Conservation (phyloP, 1,140 invertebrate species). For the Atta texana region DNA sequence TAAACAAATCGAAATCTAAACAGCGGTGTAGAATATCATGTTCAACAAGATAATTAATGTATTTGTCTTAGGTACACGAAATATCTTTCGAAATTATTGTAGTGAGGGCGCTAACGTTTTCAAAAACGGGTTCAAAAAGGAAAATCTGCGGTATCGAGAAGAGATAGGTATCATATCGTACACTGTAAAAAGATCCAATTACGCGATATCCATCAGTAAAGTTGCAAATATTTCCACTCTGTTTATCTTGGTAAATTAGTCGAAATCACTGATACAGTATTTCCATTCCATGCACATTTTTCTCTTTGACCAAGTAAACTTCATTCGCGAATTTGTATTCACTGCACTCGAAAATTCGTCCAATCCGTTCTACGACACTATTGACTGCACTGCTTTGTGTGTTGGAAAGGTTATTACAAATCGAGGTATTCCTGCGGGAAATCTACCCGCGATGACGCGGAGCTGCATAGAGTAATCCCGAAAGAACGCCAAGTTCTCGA, state of each 20-base stretch:
- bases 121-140: not conserved
- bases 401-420: constrained; percentile 55
- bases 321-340: not conserved
- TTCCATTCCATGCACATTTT: constrained; percentile 20
- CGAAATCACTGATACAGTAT: not conserved
- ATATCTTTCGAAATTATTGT: constrained; percentile 12
- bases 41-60: not conserved
- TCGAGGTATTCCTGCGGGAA: constrained; percentile 19
- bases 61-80: not conserved
- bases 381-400: constrained; percentile 19
- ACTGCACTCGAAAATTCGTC: constrained; percentile 33
- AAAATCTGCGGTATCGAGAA: constrained; percentile 61
- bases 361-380: constrained; percentile 26
- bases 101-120: not conserved
- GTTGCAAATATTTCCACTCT: not conserved
- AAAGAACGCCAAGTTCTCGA: not conserved
- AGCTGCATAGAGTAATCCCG: not conserved
- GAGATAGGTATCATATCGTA: constrained; percentile 40
- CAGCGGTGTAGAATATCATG: not conserved
- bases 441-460: constrained; percentile 13
- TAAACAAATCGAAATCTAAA: not conserved
- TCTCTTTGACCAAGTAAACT: constrained; percentile 4
- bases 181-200: not conserved
- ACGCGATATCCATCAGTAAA: not conserved
- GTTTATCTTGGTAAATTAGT: not conserved